phyloP scores from a whole-genome alignment of 2,113 vertebrate genomes.

The Sinocyclocheilus anshuiensis region DNA sequence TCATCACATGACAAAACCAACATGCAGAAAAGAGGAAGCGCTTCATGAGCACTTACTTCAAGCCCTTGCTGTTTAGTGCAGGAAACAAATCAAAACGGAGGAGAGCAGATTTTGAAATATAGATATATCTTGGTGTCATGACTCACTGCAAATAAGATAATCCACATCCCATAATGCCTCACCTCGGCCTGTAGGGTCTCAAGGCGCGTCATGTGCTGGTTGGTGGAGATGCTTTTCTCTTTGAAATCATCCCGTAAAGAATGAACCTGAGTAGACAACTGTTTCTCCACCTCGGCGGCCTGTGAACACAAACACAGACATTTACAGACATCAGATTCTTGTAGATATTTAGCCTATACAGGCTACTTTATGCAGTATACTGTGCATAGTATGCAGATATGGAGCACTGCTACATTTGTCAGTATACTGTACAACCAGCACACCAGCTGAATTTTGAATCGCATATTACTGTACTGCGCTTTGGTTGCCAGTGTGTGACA shows the following conservation, averaged over 20 bases:
- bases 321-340: not conserved
- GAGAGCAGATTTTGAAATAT: conserved; percentile 25
- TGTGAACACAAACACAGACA: conserved; percentile 66
- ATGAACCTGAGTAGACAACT: conserved; percentile 94
- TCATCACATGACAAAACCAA: conserved; percentile 43
- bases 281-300: conserved; percentile 93
- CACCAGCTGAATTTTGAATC: not conserved
- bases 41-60: conserved; percentile 88
- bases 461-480: not conserved
- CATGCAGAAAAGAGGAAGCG: conserved; percentile 66
- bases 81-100: conserved; percentile 46
- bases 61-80: conserved; percentile 93
- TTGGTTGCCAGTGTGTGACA: not conserved
- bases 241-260: conserved; percentile 92
- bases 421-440: not conserved
- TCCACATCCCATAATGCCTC: conserved; percentile 59
- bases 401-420: not conserved
- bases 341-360: not conserved
- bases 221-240: conserved; percentile 92
- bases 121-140: not conserved
- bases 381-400: not conserved
- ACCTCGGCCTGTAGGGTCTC: conserved; percentile 96
- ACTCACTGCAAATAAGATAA: not conserved
- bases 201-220: conserved; percentile 90
- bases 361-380: not conserved